Evolutionary conservation across 2,113 vertebrate species (phyloP).

Genomic region (Monarcha castaneiventris): DNA sequence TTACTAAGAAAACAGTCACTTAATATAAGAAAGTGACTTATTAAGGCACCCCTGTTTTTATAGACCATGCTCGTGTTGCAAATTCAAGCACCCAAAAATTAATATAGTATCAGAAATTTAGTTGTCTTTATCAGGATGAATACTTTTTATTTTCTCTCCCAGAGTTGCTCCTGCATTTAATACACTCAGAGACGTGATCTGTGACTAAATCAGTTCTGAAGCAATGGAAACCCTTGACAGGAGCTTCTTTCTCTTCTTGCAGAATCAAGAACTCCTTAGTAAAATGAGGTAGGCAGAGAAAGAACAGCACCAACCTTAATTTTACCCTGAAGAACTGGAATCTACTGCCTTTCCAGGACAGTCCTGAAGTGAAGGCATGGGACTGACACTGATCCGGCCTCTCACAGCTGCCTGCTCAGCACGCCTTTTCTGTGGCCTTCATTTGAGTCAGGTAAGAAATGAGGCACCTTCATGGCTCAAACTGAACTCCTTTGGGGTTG

Average conservation of each 20-base stretch:
- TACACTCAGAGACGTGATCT: background rate
- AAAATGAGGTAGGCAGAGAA: background rate
- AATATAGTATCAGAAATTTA: background rate
- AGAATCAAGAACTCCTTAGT: background rate
- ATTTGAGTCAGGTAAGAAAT: rapidly evolving
- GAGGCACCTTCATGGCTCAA: background rate
- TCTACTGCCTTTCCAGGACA: background rate
- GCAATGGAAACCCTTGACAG: background rate
- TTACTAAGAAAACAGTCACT: background rate
- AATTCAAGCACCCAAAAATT: background rate
- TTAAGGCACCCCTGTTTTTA: background rate
- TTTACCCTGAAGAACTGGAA: background rate
- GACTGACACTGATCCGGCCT: background rate
- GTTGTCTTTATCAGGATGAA: background rate
- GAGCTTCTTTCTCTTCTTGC: background rate
- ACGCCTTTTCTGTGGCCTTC: rapidly evolving
- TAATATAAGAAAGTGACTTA: background rate
- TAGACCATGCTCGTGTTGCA: background rate
- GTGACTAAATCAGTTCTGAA: background rate
- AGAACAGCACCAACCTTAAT: background rate
- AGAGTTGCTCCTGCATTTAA: background rate
- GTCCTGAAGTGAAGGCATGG: background rate
- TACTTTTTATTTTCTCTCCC: background rate
- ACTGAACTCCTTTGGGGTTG: background rate
- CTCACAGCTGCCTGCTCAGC: background rate